Conservation (phyloP, 2,888 invertebrate genomes). For the Mythimna lalbum region DNA sequence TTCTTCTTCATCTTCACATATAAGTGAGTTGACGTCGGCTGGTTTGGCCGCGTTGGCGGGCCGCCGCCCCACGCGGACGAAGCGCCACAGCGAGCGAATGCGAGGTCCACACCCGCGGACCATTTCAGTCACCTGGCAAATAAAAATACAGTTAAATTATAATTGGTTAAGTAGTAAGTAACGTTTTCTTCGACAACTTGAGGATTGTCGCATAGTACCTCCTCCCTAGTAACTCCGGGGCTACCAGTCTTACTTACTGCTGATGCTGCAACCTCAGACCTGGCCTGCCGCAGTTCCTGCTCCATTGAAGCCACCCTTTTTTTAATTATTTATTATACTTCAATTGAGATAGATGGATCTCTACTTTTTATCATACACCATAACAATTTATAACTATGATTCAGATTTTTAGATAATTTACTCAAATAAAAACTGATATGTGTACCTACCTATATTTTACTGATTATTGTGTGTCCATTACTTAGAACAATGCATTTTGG, state of each 20-base stretch:
- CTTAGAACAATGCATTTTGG: neutral
- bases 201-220: too few species aligned
- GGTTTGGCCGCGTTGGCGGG: conserved; percentile 81
- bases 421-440: too few species aligned
- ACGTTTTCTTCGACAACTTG: neutral
- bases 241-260: too few species aligned
- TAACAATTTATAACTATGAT: too few species aligned
- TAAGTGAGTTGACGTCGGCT: conserved; percentile 85
- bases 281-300: too few species aligned
- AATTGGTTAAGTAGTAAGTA: neutral
- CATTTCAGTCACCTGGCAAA: conserved; percentile 80
- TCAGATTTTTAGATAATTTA: neutral
- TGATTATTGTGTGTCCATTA: neutral
- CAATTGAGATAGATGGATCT: neutral
- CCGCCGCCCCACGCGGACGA: conserved; percentile 80
- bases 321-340: neutral
- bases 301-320: too few species aligned
- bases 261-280: too few species aligned
- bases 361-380: too few species aligned
- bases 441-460: too few species aligned
- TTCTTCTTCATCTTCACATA: conserved; percentile 88
- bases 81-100: conserved; percentile 86
- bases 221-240: too few species aligned
- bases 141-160: conserved; percentile 1
- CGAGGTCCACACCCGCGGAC: conserved; percentile 83